phyloP scores from a whole-genome alignment of 2,797 vertebrate genomes.

The Setipinna tenuifilis region DNA sequence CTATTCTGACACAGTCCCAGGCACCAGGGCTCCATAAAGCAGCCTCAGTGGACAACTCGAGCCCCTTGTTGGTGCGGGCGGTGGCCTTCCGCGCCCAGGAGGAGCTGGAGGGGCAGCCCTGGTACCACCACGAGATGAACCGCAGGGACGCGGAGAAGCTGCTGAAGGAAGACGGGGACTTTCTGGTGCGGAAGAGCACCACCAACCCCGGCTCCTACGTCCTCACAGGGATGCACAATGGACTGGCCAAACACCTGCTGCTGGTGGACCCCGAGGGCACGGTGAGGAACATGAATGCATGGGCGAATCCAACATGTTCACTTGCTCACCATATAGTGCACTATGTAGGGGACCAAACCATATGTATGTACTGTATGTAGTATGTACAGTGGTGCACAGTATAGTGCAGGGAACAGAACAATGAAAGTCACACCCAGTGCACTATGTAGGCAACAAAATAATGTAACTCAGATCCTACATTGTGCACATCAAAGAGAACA shows the following conservation, averaged over 20 bases:
- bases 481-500: too few relatives aligned
- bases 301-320: too few relatives aligned
- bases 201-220: constrained; percentile 94
- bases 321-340: not conserved
- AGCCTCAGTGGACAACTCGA: constrained; percentile 81
- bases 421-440: too few relatives aligned
- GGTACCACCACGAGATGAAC: constrained; percentile 96
- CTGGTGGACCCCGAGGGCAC: constrained; percentile 96
- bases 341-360: not conserved
- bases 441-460: too few relatives aligned
- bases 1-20: constrained; percentile 83
- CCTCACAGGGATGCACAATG: constrained; percentile 93
- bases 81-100: constrained; percentile 77
- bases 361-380: too few relatives aligned
- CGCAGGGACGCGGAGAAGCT: constrained; percentile 92
- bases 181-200: constrained; percentile 94
- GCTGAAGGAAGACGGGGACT: constrained; percentile 89
- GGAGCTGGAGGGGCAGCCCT: constrained; percentile 84
- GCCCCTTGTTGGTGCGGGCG: constrained; percentile 81
- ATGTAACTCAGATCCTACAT: too few relatives aligned
- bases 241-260: constrained; percentile 92
- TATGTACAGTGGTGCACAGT: too few relatives aligned
- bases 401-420: too few relatives aligned
- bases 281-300: constrained; percentile 74
- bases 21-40: constrained; percentile 79